Conservation (phyloP, 2,888 invertebrate species). For the Tipula lateralis region DNA sequence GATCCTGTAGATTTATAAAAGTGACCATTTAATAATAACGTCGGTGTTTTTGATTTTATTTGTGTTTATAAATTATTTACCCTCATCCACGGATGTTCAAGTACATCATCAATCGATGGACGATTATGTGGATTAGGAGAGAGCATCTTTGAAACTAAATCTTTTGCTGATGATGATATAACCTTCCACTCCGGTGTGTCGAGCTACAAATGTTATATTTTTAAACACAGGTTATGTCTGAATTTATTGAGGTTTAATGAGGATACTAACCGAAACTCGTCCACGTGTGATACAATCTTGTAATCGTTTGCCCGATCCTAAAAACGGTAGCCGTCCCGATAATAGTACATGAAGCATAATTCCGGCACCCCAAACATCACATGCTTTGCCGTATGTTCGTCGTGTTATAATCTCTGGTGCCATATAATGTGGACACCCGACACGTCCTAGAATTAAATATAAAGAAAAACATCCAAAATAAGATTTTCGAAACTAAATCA, state of each 20-base stretch:
- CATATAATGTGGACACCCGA: conserved; percentile 97
- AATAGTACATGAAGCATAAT: conserved; percentile 89
- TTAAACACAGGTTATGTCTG: no score
- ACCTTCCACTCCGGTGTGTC: conserved; percentile 86
- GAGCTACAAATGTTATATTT: conserved; percentile 60
- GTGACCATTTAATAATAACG: neutral
- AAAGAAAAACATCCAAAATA: neutral
- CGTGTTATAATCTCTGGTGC: conserved; percentile 94
- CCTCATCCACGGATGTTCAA: conserved; percentile 95
- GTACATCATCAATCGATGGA: conserved; percentile 90
- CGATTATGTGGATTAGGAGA: conserved; percentile 86
- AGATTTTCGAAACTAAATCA: neutral
- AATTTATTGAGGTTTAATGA: no score
- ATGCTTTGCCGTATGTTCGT: conserved; percentile 86
- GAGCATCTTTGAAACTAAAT: conserved; percentile 89
- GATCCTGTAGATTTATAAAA: conserved; percentile 58
- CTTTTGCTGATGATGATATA: conserved; percentile 91
- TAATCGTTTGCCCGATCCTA: conserved; percentile 88
- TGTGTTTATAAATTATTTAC: conserved; percentile 54
- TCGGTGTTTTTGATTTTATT: neutral
- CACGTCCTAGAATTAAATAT: conserved; percentile 69
- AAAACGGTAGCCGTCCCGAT: conserved; percentile 91
- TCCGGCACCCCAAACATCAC: conserved; percentile 98
- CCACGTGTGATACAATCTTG: conserved; percentile 88
- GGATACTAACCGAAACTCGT: conserved; percentile 63